Conservation (phyloP, 2,888 invertebrate species). For the Osedax fenrisi region DNA sequence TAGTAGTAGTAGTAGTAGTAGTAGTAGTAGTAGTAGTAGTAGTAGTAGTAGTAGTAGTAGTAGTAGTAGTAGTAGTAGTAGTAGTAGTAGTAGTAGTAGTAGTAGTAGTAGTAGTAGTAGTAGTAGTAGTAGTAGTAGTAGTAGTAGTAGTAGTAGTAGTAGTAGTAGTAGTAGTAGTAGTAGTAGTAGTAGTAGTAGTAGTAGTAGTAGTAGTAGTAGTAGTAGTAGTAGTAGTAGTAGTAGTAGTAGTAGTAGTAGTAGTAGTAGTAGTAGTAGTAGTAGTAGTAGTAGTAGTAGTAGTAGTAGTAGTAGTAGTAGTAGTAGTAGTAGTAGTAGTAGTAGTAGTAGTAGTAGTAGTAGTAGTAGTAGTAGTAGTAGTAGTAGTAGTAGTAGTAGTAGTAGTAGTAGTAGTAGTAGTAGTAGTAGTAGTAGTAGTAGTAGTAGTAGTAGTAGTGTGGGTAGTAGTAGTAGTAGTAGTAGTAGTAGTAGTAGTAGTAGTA, state of each 20-base stretch:
- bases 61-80: slow-evolving; percentile 2
- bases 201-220: slow-evolving; percentile 2
- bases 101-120: not conserved
- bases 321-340: slow-evolving; percentile 2
- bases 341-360: slow-evolving; percentile 2
- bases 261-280: slow-evolving; percentile 2
- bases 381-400: slow-evolving; percentile 2
- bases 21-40: not conserved
- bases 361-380: slow-evolving; percentile 2
- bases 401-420: not conserved
- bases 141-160: slow-evolving; percentile 2
- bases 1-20: not conserved
- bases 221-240: slow-evolving; percentile 2
- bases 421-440: not conserved
- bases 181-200: slow-evolving; percentile 2
- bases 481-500: slow-evolving; percentile 2
- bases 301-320: slow-evolving; percentile 2
- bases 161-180: slow-evolving; percentile 2
- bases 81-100: slow-evolving; percentile 2
- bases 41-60: no score
- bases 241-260: slow-evolving; percentile 2
- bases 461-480: no score
- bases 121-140: slow-evolving; percentile 2
- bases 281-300: slow-evolving; percentile 2
- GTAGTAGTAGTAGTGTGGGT: no score